Evolutionary conservation across 2,797 vertebrate species (phyloP).

Genomic region (Hephaestus fuliginosus): DNA sequence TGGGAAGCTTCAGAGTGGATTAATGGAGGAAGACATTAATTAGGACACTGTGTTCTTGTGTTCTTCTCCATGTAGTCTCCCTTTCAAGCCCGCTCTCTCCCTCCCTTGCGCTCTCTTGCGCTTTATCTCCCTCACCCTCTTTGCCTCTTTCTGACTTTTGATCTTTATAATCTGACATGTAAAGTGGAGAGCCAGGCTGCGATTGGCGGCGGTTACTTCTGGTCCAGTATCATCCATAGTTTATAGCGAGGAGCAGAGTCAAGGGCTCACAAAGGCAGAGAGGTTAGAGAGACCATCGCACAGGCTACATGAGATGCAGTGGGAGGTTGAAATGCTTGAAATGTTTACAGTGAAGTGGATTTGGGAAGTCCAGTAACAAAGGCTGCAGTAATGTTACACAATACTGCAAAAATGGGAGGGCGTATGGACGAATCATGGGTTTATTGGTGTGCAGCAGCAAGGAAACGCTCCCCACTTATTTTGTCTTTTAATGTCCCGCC

Average conservation of each 20-base stretch:
- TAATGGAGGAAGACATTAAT: slow-evolving; percentile 77
- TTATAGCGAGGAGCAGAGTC: slow-evolving; percentile 23
- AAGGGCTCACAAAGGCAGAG: slow-evolving; percentile 33
- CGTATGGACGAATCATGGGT: background rate
- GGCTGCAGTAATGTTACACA: background rate
- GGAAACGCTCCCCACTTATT: background rate
- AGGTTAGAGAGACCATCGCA: slow-evolving; percentile 27
- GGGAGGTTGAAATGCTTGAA: background rate
- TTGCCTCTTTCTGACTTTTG: slow-evolving; percentile 55
- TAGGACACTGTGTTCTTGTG: slow-evolving; percentile 72
- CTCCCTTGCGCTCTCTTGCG: slow-evolving; percentile 1
- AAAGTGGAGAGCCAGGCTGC: slow-evolving; percentile 37
- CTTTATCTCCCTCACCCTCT: slow-evolving; percentile 52
- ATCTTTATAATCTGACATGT: slow-evolving; percentile 66
- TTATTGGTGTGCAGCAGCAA: background rate
- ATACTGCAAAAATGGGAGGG: background rate
- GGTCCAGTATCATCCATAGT: slow-evolving; percentile 31
- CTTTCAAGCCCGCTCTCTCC: slow-evolving; percentile 56
- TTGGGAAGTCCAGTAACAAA: background rate
- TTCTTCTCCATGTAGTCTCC: slow-evolving; percentile 66
- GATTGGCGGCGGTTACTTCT: slow-evolving; percentile 16
- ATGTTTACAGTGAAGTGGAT: slow-evolving; percentile 1
- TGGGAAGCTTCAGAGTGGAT: slow-evolving; percentile 71
- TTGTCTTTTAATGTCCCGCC: background rate
- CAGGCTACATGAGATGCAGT: background rate